Evolutionary conservation across 2,888 invertebrate genomes (phyloP), one percentile per base, ranked within the genome.

Genomic region (Scotopteryx bipunctaria): DNA sequence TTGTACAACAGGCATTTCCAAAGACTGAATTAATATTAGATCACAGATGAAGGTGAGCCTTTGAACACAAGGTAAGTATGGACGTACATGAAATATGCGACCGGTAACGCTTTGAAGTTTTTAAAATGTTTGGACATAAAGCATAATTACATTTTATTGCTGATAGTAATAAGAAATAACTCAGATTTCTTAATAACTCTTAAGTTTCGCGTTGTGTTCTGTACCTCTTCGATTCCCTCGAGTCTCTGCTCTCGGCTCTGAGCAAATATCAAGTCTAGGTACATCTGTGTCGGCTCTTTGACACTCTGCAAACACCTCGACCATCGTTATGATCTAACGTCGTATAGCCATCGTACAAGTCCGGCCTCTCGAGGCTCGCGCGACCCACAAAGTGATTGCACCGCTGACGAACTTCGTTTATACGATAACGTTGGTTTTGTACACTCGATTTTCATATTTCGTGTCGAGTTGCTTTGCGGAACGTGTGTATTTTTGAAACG

Each of bases 201-300:
- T n/a, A 23, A 38, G 27, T 29, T 3, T 37, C 29, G 9, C 36
- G 49, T 42, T 36, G 40, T 40, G 32, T 32, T 42, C 37, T 42
- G 36, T 42, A 13, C 46, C 40, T n/a, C n/a, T n/a, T 16, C 13
- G 23, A 37, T 16, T 29, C 32, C 50, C 54, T 67, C 63, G 64
- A 9, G 27, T 27, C 27, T 27, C 27, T 11, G 9, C 9, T 27
- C 27, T 27, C 59, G 64, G 59, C 62, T 78, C 62, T 78, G 73
- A 66, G 74, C 81, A 83, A 83, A 83, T 79, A 82, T 80, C 73
- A 79, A 81, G 75, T 76, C 73, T 72, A 63, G 64, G 67, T 25
- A n/a, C 21, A 29, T 19, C 35, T 13, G 42, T 41, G 46, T 46
- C 47, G 53, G 17, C 46, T 55, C 63, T 63, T 69, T 71, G 70